Conservation (phyloP, 2,797 vertebrate species). For the Sylvia borin region DNA sequence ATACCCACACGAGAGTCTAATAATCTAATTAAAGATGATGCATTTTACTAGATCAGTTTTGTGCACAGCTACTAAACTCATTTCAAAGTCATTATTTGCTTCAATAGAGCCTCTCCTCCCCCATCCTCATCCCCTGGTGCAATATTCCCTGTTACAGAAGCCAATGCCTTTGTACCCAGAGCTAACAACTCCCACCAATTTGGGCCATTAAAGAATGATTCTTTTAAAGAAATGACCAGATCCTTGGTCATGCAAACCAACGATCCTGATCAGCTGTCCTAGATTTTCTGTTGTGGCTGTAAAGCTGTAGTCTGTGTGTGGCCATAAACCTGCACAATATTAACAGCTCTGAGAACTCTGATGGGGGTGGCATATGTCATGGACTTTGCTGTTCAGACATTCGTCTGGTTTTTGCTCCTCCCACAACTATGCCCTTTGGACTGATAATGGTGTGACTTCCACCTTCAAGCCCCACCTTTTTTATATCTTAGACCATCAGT, state of each 20-base stretch:
- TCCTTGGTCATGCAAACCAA: background rate
- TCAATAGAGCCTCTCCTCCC: background rate
- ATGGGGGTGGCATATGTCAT: background rate
- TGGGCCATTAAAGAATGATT: background rate
- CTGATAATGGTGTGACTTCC: background rate
- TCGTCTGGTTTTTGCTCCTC: background rate
- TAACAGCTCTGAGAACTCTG: background rate
- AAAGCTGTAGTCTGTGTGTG: background rate
- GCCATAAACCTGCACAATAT: background rate
- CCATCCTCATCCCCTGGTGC: rapidly evolving
- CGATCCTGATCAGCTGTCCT: background rate
- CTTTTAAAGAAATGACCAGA: background rate
- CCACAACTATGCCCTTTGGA: background rate
- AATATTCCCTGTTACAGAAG: background rate
- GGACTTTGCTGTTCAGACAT: background rate
- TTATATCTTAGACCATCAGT: background rate
- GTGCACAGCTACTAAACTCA: background rate
- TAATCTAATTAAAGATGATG: background rate
- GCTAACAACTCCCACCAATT: background rate
- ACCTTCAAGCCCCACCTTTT: background rate
- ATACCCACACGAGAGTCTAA: rapidly evolving
- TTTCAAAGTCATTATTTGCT: background rate
- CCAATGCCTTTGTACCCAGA: background rate
- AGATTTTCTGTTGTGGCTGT: background rate
- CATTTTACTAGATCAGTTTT: background rate